These are phyloP conservation scores for Clarias gariepinus DNA, from an alignment of 2,113 vertebrate species.

Conservation along the genomic window DNA sequence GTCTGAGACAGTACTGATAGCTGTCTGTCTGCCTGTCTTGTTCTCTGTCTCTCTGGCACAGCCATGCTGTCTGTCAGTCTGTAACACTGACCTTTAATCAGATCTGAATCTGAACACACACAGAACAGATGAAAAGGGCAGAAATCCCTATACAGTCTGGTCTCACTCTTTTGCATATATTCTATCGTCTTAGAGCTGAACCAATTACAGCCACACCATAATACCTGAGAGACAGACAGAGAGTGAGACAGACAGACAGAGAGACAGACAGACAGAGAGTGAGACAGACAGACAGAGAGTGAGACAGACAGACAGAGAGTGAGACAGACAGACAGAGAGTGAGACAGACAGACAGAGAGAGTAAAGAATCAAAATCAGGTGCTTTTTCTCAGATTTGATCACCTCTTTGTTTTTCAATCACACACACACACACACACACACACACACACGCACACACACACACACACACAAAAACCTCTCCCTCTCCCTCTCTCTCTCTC, in stretches of 20 bases:
- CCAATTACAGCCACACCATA: slow-evolving; percentile 46
- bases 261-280: background rate
- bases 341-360: background rate
- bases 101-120: slow-evolving; percentile 40
- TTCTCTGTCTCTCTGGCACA: background rate
- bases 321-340: slow-evolving; percentile 15
- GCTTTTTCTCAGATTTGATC: slow-evolving; percentile 46
- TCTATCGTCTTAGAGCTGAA: slow-evolving; percentile 54
- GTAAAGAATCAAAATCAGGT: slow-evolving; percentile 53
- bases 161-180: slow-evolving; percentile 45
- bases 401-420: slow-evolving; percentile 42
- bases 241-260: slow-evolving; percentile 15
- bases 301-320: slow-evolving; percentile 5
- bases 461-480: slow-evolving; percentile 21
- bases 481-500: background rate
- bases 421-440: slow-evolving; percentile 12
- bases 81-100: slow-evolving; percentile 45
- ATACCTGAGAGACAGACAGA: background rate
- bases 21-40: background rate
- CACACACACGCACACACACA: slow-evolving; percentile 12
- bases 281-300: slow-evolving; percentile 15
- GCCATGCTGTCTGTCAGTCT: background rate
- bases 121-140: slow-evolving; percentile 38
- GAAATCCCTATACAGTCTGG: slow-evolving; percentile 44
- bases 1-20: background rate